Base-by-base conservation (phyloP, 2,888 invertebrate species). In the Campopleginae sp. region DNA sequence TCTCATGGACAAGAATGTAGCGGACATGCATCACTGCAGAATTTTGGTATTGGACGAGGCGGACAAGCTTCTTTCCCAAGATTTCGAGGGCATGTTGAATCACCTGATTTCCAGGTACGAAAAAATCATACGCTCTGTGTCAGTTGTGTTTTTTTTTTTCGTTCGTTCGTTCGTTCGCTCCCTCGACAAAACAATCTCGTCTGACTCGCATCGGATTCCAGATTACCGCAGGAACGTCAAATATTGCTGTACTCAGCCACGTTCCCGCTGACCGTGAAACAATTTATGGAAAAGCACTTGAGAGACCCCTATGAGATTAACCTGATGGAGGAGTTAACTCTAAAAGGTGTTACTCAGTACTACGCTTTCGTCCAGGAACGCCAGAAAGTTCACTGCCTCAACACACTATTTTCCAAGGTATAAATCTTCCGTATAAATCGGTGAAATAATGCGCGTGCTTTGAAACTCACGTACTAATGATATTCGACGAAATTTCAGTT, bases 361-460 rank as follows among this genome's bases (percentile, higher is more conserved):
- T 99, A 99, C 95, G 99, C 99, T 92, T 99, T 99, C 95, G 99
- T 99, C 88, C 99, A 99, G 95, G 99, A 99, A 95, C 97, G 98
- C 94, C 99, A 99, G 94, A 99, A 99, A 95, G 99, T 99, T 90
- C 99, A 99, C 95, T 99, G 99, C 95, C 96, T 99, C 94, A 99
- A 99, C 95, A 99, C 99, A 92, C 95, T 99, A 91, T 99, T 99
- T 95, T 99, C 99, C 90, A 99, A 99, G 96, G 98, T 97, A 94
- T 80, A 65, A 77, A 63, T 38, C 7, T 38, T 10, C 10, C 38
- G 1, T 4, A 33, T 0, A 33, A 3, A 33, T 33, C 33, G 33
- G 33, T 7, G 33, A 33, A 38, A 8, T 0, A 38, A 38, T 10
- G 38, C 33, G 5, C 33, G 38, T 17, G 19, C 4, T n/a, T 23